Evolutionary conservation across 2,113 vertebrate species (phyloP).

Genomic region (Atractosteus spatula): DNA sequence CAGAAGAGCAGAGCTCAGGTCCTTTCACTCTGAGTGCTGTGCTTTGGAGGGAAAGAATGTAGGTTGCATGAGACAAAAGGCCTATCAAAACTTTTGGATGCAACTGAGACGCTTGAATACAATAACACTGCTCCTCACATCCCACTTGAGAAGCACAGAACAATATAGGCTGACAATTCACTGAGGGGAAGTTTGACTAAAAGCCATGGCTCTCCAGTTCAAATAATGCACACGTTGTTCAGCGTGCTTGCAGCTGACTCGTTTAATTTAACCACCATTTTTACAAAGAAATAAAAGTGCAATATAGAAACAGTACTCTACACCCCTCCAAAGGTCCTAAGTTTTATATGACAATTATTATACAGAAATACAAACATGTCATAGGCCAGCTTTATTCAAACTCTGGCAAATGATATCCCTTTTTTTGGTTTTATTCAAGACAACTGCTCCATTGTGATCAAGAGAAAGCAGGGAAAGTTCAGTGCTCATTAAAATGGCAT

Average conservation of each 20-base stretch:
- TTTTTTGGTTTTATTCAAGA: conserved; percentile 14
- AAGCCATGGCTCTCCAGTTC: conserved; percentile 26
- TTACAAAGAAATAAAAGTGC: not conserved
- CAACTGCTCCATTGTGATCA: conserved; percentile 28
- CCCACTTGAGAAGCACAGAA: conserved; percentile 4
- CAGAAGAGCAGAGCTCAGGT: conserved; percentile 49
- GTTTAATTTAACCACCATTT: conserved; percentile 5
- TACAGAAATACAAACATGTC: too few relatives aligned
- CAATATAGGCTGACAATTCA: not conserved
- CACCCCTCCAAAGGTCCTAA: too few relatives aligned
- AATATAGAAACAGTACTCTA: too few relatives aligned
- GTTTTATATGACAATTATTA: too few relatives aligned
- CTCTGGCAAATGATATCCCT: not conserved
- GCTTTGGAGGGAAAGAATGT: conserved; percentile 54
- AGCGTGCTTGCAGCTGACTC: not conserved
- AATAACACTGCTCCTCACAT: conserved; percentile 21
- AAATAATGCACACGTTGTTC: not conserved
- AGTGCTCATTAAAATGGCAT: conserved; percentile 25
- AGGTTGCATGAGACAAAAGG: conserved; percentile 61
- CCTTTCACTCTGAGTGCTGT: conserved; percentile 58
- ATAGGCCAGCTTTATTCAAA: too few relatives aligned
- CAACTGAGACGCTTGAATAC: conserved; percentile 45
- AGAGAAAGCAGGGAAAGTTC: not conserved
- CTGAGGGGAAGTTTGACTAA: conserved; percentile 1
- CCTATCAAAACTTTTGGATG: conserved; percentile 35